Base-by-base conservation (phyloP, 1,140 invertebrate species). In the Zaprionus vittiger region DNA sequence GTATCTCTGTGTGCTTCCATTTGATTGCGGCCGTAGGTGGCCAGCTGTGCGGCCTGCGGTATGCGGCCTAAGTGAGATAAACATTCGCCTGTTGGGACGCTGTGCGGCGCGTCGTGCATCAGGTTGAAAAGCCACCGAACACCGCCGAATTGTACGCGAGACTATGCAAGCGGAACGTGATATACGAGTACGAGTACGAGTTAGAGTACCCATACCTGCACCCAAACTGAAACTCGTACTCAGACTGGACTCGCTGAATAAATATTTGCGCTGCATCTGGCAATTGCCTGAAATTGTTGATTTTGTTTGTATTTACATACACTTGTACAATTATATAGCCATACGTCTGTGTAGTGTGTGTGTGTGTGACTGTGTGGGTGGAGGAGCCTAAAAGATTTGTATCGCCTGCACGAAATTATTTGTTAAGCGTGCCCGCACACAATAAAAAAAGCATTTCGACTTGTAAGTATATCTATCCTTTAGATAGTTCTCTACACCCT, bases 391-490 rank as follows among this genome's bases (percentile, higher is more conserved):
- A 67, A 28, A 73, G 75, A 77, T 77, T 63, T 63, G 59, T 77
- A 77, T 77, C 75, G 64, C 57, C 59, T 62, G 70, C 75, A 77
- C 75, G 75, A 77, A 77, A 77, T 73, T 73, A 73, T 77, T 77
- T 73, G 75, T 77, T 68, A 67, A 71, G 59, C 73, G 62, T 70
- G 60, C 57, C 41, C 69, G 63, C 66, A 59, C 44, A 73, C 64
- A 60, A 72, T 66, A 59, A 72, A 65, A 72, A 52, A 22, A 62
- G 47, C 59, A 38, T 70, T 49, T 59, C 59, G 47, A 70, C 47
- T 70, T 70, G 57, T 60, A 44, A 57, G 54, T 60, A 49, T 52
- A 52, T 54, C 44, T 56, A 49, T 26, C 20, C 22, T 38, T 55
- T 38, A 17, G 37, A 63, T 57, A 54, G 52, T 57, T 66, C 38